Conservation (phyloP, 2,113 vertebrate species). For the Ochotona princeps region DNA sequence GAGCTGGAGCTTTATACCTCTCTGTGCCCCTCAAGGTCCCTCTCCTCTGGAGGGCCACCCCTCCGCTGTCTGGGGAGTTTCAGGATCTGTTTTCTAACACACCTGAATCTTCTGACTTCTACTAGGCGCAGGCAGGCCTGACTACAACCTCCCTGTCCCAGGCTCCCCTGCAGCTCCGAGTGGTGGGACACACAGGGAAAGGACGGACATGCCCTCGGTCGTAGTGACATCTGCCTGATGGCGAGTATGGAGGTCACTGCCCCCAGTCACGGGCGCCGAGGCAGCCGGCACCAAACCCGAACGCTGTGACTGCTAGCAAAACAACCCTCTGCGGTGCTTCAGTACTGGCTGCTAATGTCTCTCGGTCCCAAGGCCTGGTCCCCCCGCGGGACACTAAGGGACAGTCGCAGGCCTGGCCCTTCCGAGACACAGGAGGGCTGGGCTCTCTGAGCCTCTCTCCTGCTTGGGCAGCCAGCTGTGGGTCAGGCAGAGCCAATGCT, state of each 20-base stretch:
- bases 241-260: too few relatives aligned
- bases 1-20: neutral
- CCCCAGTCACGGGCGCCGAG: neutral
- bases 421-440: too few relatives aligned
- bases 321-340: neutral
- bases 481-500: rapidly evolving
- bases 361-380: neutral
- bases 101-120: neutral
- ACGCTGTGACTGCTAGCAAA: neutral
- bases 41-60: neutral
- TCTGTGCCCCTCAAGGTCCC: neutral
- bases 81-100: neutral
- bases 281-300: too few relatives aligned
- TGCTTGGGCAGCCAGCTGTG: neutral
- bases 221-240: neutral
- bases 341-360: neutral
- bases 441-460: neutral
- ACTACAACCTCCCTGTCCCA: neutral
- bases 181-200: neutral
- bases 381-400: neutral
- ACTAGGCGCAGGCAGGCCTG: neutral
- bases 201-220: neutral
- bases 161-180: neutral
- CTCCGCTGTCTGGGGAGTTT: neutral
- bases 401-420: too few relatives aligned